Conservation (phyloP, 2,888 invertebrate species). For the Cabera pusaria region DNA sequence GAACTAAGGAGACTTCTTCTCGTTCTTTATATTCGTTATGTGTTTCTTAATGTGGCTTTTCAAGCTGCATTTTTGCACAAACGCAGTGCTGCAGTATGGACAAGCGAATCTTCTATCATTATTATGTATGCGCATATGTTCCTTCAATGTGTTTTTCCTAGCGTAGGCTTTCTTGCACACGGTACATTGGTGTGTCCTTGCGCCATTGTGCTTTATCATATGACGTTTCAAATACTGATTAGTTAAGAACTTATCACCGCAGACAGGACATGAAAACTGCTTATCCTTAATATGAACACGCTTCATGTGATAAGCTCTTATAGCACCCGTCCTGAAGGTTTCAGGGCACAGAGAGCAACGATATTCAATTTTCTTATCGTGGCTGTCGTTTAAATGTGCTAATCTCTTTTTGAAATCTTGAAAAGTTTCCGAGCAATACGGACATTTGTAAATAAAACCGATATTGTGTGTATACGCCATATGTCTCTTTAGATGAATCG, state of each 20-base stretch:
- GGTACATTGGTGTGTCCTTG: conserved; percentile 51
- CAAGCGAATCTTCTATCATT: conserved; percentile 74
- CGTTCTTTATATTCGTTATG: conserved; percentile 45
- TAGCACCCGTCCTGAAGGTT: conserved; percentile 58
- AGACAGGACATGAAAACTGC: neutral
- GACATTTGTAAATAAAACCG: conserved; percentile 35
- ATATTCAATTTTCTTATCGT: conserved; percentile 50
- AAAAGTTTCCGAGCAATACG: conserved; percentile 39
- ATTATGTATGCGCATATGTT: conserved; percentile 68
- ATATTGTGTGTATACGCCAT: conserved; percentile 47
- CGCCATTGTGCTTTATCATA: conserved; percentile 52
- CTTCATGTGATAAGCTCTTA: conserved; percentile 62
- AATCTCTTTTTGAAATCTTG: conserved; percentile 45
- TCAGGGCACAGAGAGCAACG: conserved; percentile 60
- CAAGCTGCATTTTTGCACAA: conserved; percentile 70
- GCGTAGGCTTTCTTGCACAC: conserved; percentile 57
- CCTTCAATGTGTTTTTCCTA: conserved; percentile 56
- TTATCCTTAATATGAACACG: conserved; percentile 54
- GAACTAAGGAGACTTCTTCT: no score
- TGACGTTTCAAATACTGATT: conserved; percentile 11
- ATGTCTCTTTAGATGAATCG: conserved; percentile 46
- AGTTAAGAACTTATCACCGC: conserved; percentile 3
- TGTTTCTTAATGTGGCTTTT: conserved; percentile 66
- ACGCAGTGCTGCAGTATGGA: conserved; percentile 60
- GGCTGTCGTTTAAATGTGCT: conserved; percentile 31